Percentiles rank a stretch among this genome's conserved stretches.
Evolutionary conservation across 2,888 invertebrate genomes (phyloP).

Genomic region (Acanthoscelides obtectus): DNA sequence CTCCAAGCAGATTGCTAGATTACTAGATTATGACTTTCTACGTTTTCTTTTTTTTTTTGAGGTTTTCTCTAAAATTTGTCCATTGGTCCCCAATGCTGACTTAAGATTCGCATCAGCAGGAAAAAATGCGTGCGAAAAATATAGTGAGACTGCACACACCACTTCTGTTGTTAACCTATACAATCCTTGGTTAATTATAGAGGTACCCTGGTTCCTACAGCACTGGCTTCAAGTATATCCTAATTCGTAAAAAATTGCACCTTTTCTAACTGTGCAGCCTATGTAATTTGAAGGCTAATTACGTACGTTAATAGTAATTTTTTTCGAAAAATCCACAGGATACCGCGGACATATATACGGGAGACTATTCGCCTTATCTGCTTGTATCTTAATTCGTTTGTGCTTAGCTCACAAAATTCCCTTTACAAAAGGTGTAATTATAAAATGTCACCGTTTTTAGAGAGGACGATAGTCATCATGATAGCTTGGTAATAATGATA

Average conservation of each 20-base stretch:
- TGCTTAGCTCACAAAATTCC: conserved; percentile 28
- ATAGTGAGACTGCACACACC: too few relatives aligned
- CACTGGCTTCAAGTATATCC: not conserved
- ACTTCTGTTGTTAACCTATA: too few relatives aligned
- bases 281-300: conserved; percentile 18
- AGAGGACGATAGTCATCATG: conserved; percentile 21
- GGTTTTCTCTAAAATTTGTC: too few relatives aligned
- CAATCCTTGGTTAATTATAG: too few relatives aligned
- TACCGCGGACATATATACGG: conserved; percentile 14
- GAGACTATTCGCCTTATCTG: conserved; percentile 36
- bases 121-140: too few relatives aligned
- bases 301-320: conserved; percentile 2
- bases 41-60: too few relatives aligned
- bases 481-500: conserved; percentile 21
- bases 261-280: conserved; percentile 2
- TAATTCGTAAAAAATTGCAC: conserved; percentile 15
- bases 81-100: too few relatives aligned
- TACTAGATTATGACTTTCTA: too few relatives aligned
- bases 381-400: conserved; percentile 35
- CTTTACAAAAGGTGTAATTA: conserved; percentile 27
- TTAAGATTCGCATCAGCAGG: too few relatives aligned
- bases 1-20: too few relatives aligned
- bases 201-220: not conserved
- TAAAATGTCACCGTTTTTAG: conserved; percentile 30
- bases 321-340: conserved; percentile 25